phyloP scores from a whole-genome alignment of 2,888 invertebrate genomes.

The Bellardia bayeri region DNA sequence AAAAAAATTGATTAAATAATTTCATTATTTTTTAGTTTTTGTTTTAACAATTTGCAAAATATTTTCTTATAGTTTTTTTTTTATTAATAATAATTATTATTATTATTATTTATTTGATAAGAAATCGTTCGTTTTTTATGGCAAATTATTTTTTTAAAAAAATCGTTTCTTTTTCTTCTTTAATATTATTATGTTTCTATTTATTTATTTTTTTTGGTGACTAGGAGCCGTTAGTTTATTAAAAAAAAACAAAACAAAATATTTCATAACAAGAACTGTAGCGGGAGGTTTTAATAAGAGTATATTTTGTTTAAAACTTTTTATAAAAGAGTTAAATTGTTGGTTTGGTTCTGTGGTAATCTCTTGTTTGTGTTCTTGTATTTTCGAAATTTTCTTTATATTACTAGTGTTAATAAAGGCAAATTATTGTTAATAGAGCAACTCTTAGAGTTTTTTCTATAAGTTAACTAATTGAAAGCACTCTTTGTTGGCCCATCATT shows the following conservation, averaged over 20 bases:
- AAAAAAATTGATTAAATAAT: constrained; percentile 47
- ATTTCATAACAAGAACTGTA: constrained; percentile 38
- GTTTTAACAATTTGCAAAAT: constrained; percentile 39
- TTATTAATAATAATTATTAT: background rate
- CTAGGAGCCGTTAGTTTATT: constrained; percentile 71
- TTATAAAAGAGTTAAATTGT: constrained; percentile 55
- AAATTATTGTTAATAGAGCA: constrained; percentile 41
- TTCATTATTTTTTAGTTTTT: constrained; percentile 27
- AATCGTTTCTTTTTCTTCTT: constrained; percentile 34
- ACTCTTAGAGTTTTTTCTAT: constrained; percentile 60
- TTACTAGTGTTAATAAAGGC: constrained; percentile 64
- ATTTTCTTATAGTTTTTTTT: background rate
- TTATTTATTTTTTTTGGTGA: constrained; percentile 67
- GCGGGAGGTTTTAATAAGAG: background rate
- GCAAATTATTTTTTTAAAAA: constrained; percentile 60
- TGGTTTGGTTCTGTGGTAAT: background rate
- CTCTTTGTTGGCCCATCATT: constrained; percentile 75
- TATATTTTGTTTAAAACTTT: constrained; percentile 32
- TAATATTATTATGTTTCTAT: constrained; percentile 10
- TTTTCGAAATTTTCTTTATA: constrained; percentile 9
- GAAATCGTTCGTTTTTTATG: constrained; percentile 67
- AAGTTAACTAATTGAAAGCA: constrained; percentile 30
- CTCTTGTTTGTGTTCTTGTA: background rate
- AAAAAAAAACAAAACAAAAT: constrained; percentile 36
- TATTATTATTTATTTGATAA: constrained; percentile 21